A percentile compares a stretch with the other conserved stretches of the same genome.
phyloP scores from a whole-genome alignment of 2,888 invertebrate species.

The Dendrolimus houi region DNA sequence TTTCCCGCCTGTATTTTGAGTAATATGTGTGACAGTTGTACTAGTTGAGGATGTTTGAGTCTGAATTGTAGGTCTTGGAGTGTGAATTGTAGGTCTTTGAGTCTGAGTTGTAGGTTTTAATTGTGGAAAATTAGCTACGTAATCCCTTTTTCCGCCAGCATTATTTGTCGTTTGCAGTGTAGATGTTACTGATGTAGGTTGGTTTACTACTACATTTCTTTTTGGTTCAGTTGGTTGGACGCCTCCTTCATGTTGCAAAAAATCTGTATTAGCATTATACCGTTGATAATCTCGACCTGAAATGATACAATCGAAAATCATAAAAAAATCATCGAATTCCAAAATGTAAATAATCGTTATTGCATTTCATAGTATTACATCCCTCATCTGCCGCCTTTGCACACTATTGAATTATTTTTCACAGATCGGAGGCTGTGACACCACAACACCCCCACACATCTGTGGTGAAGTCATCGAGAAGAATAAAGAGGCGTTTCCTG shows the following conservation, averaged over 20 bases:
- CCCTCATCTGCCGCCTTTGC: too few species aligned
- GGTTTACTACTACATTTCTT: slow-evolving; percentile 27
- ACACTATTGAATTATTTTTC: too few species aligned
- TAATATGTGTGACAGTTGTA: slow-evolving; percentile 8
- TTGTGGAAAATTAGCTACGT: slow-evolving; percentile 31
- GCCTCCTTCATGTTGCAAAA: slow-evolving; percentile 55
- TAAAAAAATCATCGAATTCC: too few species aligned
- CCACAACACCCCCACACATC: too few species aligned
- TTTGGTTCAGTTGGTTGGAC: slow-evolving; percentile 26
- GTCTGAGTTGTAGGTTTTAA: slow-evolving; percentile 14
- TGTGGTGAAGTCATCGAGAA: too few species aligned
- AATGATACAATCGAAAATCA: slow-evolving; percentile 11
- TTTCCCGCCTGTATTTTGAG: slow-evolving; percentile 8
- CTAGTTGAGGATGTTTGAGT: slow-evolving; percentile 9
- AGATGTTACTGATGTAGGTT: slow-evolving; percentile 10
- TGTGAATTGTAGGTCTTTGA: slow-evolving; percentile 8
- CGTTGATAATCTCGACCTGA: slow-evolving; percentile 41
- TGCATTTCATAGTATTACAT: too few species aligned
- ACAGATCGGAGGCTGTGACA: too few species aligned
- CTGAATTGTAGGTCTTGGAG: slow-evolving; percentile 9
- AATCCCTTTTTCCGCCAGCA: slow-evolving; percentile 22
- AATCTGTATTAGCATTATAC: slow-evolving; percentile 49
- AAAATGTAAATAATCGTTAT: too few species aligned
- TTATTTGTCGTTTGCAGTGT: slow-evolving; percentile 12
- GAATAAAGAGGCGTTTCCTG: too few species aligned